Conservation (phyloP, 2,888 invertebrate species). For the Pachliopta kotzebuea region DNA sequence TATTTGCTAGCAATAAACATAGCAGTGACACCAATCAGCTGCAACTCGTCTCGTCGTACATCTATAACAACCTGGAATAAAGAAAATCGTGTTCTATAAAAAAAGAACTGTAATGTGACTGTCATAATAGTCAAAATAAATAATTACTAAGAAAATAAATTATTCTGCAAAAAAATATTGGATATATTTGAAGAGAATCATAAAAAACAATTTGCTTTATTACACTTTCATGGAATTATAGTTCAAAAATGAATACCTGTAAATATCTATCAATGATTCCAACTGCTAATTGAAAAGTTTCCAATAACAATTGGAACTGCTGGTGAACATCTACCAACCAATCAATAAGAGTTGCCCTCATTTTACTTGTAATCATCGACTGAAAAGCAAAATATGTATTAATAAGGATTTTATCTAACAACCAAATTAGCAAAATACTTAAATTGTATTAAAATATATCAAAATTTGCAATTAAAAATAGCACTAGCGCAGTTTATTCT, state of each 20-base stretch:
- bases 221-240: too few relatives aligned
- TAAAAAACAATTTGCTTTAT: too few relatives aligned
- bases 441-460: too few relatives aligned
- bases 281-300: conserved; percentile 94
- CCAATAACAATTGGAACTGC: conserved; percentile 91
- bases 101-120: too few relatives aligned
- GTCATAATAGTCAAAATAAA: too few relatives aligned
- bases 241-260: conserved; percentile 75
- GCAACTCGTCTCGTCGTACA: conserved; percentile 86
- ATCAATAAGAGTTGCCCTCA: conserved; percentile 94
- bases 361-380: conserved; percentile 85
- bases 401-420: background rate
- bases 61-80: conserved; percentile 78
- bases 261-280: conserved; percentile 95
- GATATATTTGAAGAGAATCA: too few relatives aligned
- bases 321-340: conserved; percentile 96
- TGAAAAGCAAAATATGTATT: conserved; percentile 39
- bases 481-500: too few relatives aligned
- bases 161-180: too few relatives aligned
- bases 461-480: too few relatives aligned
- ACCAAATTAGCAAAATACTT: too few relatives aligned
- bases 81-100: too few relatives aligned
- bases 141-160: too few relatives aligned
- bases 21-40: conserved; percentile 93
- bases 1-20: conserved; percentile 96